Conservation (phyloP, 2,113 vertebrate genomes). For the Rhodinocichla rosea region DNA sequence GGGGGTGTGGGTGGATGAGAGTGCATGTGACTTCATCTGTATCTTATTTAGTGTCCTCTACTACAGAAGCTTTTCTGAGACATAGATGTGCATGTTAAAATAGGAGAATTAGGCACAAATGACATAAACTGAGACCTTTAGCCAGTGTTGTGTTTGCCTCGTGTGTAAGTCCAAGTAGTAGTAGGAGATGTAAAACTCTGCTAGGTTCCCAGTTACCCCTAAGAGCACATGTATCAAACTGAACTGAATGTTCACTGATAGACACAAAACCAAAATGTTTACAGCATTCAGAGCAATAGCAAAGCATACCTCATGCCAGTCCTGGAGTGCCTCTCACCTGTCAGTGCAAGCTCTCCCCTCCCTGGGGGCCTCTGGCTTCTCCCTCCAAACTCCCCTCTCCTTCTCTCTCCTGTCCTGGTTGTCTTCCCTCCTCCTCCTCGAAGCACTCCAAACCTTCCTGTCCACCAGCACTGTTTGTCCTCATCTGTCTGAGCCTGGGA, state of each 20-base stretch:
- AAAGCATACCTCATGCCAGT: conserved; percentile 71
- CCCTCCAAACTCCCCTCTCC: not conserved
- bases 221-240: conserved; percentile 45
- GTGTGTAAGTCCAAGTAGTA: conserved; percentile 10
- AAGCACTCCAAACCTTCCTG: not conserved
- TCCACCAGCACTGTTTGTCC: not conserved
- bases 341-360: not conserved
- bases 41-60: not conserved
- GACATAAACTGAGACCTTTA: conserved; percentile 31
- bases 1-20: not conserved
- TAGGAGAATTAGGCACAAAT: conserved; percentile 46
- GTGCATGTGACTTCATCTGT: not conserved
- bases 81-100: conserved; percentile 47
- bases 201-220: conserved; percentile 30
- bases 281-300: conserved; percentile 79
- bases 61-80: conserved; percentile 36
- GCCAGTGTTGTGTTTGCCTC: conserved; percentile 21
- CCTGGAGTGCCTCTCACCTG: not conserved
- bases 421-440: not conserved
- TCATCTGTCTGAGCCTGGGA: not conserved
- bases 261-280: conserved; percentile 72
- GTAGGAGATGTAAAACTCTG: not conserved
- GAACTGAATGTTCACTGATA: conserved; percentile 45
- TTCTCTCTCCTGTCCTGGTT: not conserved
- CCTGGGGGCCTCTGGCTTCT: not conserved